phyloP scores from a whole-genome alignment of 2,113 vertebrate species.

The human (Homo sapiens) region DNA sequence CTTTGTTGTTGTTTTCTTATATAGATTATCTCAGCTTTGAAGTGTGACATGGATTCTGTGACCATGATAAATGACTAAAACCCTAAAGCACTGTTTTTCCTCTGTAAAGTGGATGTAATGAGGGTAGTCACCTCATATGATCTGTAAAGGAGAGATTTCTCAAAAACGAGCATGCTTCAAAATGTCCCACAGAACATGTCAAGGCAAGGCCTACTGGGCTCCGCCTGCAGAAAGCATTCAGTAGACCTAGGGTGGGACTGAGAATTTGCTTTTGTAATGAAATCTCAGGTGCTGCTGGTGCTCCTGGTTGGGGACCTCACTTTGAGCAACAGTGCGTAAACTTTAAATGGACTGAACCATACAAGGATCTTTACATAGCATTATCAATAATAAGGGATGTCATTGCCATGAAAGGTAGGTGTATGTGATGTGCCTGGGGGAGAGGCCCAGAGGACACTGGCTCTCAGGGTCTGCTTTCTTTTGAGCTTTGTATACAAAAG shows the following conservation, averaged over 20 bases:
- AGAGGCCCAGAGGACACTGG: neutral
- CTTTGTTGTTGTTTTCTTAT: neutral
- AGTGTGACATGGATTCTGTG: neutral
- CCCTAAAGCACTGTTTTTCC: neutral
- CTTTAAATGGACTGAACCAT: neutral
- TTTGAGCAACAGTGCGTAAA: neutral
- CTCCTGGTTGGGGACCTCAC: neutral
- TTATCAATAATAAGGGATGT: neutral
- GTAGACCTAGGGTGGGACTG: fast-evolving
- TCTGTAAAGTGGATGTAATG: neutral
- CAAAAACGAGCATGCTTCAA: neutral
- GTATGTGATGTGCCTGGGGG: fast-evolving
- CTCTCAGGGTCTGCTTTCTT: neutral
- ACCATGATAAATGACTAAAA: neutral
- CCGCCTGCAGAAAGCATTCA: neutral
- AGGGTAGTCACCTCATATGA: neutral
- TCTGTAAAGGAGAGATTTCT: neutral
- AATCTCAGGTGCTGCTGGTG: neutral
- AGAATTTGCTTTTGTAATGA: neutral
- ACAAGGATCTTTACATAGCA: neutral
- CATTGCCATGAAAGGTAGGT: neutral
- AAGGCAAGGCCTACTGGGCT: neutral
- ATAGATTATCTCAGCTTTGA: neutral
- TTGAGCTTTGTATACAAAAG: conserved; percentile 11
- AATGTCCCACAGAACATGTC: neutral